Percentiles rank a stretch among this genome's conserved stretches.
phyloP scores from a whole-genome alignment of 2,797 vertebrate genomes.

The Echiichthys vipera region DNA sequence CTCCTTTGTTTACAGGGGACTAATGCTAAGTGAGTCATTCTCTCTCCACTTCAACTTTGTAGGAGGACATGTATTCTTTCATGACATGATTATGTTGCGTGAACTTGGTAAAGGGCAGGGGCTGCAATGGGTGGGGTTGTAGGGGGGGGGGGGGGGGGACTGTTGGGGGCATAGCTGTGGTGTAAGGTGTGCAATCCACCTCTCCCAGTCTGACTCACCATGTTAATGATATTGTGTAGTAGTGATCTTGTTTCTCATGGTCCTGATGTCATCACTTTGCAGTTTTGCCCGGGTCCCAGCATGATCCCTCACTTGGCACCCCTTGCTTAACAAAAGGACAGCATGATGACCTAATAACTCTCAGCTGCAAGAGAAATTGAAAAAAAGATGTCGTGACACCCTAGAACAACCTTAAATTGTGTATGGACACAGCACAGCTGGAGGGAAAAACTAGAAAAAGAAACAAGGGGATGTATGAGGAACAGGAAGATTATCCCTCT shows the following conservation, averaged over 20 bases:
- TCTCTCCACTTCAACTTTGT: constrained; percentile 11
- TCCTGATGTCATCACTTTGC: constrained; percentile 46
- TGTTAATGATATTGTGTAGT: constrained; percentile 32
- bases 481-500: constrained; percentile 35
- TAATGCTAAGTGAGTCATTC: constrained; percentile 56
- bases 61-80: constrained; percentile 36
- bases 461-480: constrained; percentile 2
- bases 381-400: constrained; percentile 39
- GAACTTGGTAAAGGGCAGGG: constrained; percentile 3
- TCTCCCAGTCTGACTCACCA: constrained; percentile 25
- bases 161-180: not conserved
- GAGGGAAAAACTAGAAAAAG: constrained; percentile 28
- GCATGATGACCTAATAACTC: constrained; percentile 65
- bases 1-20: constrained; percentile 66
- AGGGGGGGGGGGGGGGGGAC: not conserved
- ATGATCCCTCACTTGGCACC: constrained; percentile 29
- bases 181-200: not conserved
- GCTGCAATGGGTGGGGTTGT: not conserved
- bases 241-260: constrained; percentile 39
- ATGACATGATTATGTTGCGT: constrained; percentile 42
- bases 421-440: constrained; percentile 66
- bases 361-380: constrained; percentile 61
- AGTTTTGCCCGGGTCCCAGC: constrained; percentile 1
- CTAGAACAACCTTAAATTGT: constrained; percentile 48
- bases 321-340: constrained; percentile 51